Evolutionary conservation across 2,888 invertebrate species (phyloP).

Genomic region (Nephrotoma guestfalica): DNA sequence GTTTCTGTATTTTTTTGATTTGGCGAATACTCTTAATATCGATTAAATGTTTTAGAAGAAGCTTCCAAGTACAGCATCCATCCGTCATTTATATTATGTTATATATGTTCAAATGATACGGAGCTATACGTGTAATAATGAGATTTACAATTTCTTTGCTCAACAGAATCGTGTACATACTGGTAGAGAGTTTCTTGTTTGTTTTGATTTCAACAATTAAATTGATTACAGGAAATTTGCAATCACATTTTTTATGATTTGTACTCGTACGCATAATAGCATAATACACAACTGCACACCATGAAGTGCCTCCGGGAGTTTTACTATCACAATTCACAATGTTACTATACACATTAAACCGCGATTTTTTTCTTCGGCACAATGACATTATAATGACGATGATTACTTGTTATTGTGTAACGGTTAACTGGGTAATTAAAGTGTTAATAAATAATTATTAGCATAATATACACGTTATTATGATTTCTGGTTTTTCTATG

Average conservation of each 20-base stretch:
- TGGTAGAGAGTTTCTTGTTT: background rate
- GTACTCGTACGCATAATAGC: background rate
- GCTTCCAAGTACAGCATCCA: too few species aligned
- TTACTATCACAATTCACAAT: background rate
- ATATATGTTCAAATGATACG: too few species aligned
- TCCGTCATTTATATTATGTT: too few species aligned
- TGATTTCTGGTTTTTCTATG: background rate
- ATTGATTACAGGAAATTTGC: background rate
- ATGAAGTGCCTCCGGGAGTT: background rate
- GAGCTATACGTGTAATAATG: too few species aligned
- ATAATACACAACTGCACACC: background rate
- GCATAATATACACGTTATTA: background rate
- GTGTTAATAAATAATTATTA: background rate
- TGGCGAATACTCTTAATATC: too few species aligned
- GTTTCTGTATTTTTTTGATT: too few species aligned
- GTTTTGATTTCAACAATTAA: background rate
- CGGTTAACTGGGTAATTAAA: background rate
- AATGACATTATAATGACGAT: background rate
- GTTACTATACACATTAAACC: background rate
- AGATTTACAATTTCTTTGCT: too few species aligned
- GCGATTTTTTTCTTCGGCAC: background rate
- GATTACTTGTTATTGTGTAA: background rate
- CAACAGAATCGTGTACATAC: too few species aligned
- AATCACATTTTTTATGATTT: background rate
- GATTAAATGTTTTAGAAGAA: too few species aligned